Conservation (phyloP, 1,140 invertebrate species). For the Ceratina calcarata region DNA sequence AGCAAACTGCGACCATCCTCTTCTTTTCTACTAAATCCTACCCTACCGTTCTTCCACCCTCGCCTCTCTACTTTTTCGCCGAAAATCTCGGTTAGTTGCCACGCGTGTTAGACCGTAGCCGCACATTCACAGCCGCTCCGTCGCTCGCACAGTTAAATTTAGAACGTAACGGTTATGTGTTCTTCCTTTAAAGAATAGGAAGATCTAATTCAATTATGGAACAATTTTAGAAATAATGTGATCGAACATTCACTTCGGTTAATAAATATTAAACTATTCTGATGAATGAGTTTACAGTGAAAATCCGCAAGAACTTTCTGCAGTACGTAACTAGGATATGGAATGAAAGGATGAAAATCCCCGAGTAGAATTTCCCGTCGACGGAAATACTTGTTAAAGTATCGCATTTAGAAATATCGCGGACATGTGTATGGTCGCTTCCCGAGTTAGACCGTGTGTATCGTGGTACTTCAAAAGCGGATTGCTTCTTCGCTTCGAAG, state of each 20-base stretch:
- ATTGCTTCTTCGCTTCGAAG: conserved; percentile 37
- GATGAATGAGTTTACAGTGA: too few species aligned
- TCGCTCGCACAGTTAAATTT: background rate
- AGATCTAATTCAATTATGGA: too few species aligned
- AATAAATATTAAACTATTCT: too few species aligned
- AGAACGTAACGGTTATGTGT: background rate
- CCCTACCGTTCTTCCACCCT: conserved; percentile 1
- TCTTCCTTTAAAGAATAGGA: too few species aligned
- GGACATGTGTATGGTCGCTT: background rate
- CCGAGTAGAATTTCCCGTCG: background rate
- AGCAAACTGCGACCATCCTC: background rate
- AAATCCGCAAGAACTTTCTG: too few species aligned
- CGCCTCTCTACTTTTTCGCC: background rate
- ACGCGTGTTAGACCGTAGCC: background rate
- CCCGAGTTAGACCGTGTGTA: background rate
- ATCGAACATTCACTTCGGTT: too few species aligned
- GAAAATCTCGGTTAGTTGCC: conserved; percentile 17
- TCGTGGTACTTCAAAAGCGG: conserved; percentile 31
- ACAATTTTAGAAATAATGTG: too few species aligned
- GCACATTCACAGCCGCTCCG: background rate
- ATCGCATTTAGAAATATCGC: conserved; percentile 1
- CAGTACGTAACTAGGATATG: too few species aligned
- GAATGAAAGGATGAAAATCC: background rate
- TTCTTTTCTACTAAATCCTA: conserved; percentile 24
- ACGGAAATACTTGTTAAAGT: background rate